These are phyloP conservation scores for Drosophila arawakana DNA, from an alignment of 1,140 invertebrate species.

Conservation along the genomic window DNA sequence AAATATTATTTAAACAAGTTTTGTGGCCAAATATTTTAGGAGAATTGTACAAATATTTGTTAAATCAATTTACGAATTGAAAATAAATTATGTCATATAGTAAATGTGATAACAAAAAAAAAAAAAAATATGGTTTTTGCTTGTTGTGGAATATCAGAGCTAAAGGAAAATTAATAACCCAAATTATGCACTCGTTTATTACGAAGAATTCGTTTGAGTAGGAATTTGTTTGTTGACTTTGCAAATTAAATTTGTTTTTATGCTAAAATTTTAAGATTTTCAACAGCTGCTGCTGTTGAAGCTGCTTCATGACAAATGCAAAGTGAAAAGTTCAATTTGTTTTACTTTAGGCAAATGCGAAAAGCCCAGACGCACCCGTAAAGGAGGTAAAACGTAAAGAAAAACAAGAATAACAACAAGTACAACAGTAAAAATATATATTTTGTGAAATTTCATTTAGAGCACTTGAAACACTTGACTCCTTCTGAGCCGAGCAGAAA, in stretches of 20 bases:
- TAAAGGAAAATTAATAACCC: conserved; percentile 4
- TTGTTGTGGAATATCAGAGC: neutral
- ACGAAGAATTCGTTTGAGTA: conserved; percentile 8
- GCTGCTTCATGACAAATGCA: conserved; percentile 34
- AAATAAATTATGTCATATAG: neutral
- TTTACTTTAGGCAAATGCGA: conserved; percentile 33
- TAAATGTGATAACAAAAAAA: neutral
- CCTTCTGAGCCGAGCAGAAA: conserved; percentile 1
- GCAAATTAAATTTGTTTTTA: conserved; percentile 41
- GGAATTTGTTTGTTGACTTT: conserved; percentile 26
- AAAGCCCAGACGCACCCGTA: conserved; percentile 14
- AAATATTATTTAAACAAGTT: neutral
- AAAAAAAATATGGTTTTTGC: neutral
- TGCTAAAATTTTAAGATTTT: conserved; percentile 46
- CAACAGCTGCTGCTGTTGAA: conserved; percentile 24
- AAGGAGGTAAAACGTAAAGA: conserved; percentile 37
- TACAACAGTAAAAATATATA: conserved; percentile 25
- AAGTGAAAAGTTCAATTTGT: conserved; percentile 61
- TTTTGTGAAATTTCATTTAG: conserved; percentile 42
- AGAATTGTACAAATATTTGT: neutral
- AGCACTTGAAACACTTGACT: conserved; percentile 36
- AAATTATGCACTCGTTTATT: conserved; percentile 29
- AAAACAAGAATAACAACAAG: conserved; percentile 7
- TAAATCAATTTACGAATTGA: conserved; percentile 2
- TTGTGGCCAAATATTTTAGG: neutral